Conservation (phyloP, 2,113 vertebrate genomes). For the Falcunculus frontatus region DNA sequence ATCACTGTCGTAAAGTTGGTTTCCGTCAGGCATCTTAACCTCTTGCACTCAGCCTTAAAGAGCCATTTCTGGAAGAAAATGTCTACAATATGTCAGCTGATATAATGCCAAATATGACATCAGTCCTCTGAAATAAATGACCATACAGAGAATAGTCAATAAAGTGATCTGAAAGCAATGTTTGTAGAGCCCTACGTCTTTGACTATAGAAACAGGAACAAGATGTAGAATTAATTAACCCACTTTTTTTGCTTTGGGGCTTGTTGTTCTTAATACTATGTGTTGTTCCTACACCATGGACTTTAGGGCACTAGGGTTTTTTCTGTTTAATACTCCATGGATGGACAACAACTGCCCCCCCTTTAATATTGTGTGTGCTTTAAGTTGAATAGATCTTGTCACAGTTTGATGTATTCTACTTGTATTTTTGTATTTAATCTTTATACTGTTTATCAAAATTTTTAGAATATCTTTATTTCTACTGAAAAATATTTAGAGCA, state of each 20-base stretch:
- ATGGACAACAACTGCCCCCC: background rate
- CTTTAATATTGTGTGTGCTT: background rate
- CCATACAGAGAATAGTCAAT: constrained; percentile 82
- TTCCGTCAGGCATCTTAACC: constrained; percentile 76
- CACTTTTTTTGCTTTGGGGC: constrained; percentile 51
- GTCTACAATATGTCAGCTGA: constrained; percentile 80
- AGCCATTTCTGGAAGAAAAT: constrained; percentile 75
- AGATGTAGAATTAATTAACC: constrained; percentile 69
- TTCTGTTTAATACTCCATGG: background rate
- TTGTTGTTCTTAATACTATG: constrained; percentile 11
- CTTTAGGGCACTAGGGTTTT: background rate
- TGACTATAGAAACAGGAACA: constrained; percentile 39
- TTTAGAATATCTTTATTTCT: background rate
- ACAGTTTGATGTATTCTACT: background rate
- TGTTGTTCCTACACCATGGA: background rate
- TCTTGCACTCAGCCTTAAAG: constrained; percentile 78
- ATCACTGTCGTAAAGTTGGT: constrained; percentile 46
- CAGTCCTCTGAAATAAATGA: constrained; percentile 81
- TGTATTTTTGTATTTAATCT: background rate
- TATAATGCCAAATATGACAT: constrained; percentile 78
- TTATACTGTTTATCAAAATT: background rate
- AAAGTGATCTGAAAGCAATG: constrained; percentile 83
- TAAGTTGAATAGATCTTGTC: background rate
- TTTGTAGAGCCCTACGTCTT: constrained; percentile 69
- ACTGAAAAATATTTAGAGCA: background rate